Evolutionary conservation across 1,140 invertebrate species (phyloP), one percentile per base, ranked within the genome.

Genomic region (Megathymus violae): DNA sequence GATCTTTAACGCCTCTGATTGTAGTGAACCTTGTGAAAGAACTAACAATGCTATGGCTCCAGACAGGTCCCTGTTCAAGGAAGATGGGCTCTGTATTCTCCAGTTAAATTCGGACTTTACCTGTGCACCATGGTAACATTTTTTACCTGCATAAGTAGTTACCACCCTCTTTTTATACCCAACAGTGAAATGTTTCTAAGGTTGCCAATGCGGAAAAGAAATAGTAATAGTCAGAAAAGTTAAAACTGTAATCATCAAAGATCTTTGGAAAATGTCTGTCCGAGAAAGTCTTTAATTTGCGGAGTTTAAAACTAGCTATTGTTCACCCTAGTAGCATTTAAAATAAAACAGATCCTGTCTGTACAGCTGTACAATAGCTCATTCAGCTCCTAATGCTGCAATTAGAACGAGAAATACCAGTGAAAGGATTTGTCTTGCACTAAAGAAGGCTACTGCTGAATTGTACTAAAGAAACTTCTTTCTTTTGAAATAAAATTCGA

Each of bases 341-440:
- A 82, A 83, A 85, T 80, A 81, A 82, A 83, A 82, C 64, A 74
- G 69, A 81, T 83, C 74, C 71, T 67, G 74, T 59, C 63, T 75
- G 65, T 47, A 64, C 62, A 34, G 65, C 47, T 70, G 64, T 72
- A 85, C 80, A 85, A 87, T 84, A 81, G 80, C 78, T 84, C 76
- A 76, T 82, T 82, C 70, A 64, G 66, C 71, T 79, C 73, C 80
- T 87, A 83, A 85, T 83, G 73, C 75, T 80, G 75, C 77, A 85
- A 87, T 87, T 87, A 87, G 79, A 87, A 80, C 68, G 72, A 75
- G 76, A 74, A 80, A 77, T 79, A 82, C 75, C 75, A 80, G 65
- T 78, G 78, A 83, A 83, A 85, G 77, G 79, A 87, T 87, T 85
- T 84, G 82, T 85, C 76, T 71, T 69, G 59, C 71, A 64, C 68